phyloP scores from a whole-genome alignment of 2,888 invertebrate genomes.

The Rhamphomyia laevipes region DNA sequence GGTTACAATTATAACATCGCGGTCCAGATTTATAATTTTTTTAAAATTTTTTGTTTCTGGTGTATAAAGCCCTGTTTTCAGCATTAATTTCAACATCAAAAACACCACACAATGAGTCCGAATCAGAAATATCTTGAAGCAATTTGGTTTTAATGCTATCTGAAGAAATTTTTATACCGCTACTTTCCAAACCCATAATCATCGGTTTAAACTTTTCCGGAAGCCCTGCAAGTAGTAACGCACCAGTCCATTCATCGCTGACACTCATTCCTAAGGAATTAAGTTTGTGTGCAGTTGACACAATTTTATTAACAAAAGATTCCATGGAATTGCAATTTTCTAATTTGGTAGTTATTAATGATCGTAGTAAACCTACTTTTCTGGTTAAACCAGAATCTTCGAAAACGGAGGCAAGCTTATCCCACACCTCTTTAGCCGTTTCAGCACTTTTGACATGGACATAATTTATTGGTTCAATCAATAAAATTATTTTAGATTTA shows the following conservation, averaged over 20 bases:
- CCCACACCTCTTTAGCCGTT: slow-evolving; percentile 21
- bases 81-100: too few species aligned
- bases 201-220: slow-evolving; percentile 22
- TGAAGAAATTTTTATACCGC: too few species aligned
- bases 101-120: too few species aligned
- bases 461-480: too few species aligned
- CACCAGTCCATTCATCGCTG: slow-evolving; percentile 20
- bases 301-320: slow-evolving; percentile 21
- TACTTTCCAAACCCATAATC: slow-evolving; percentile 18
- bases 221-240: slow-evolving; percentile 22
- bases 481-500: too few species aligned
- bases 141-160: too few species aligned
- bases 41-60: too few species aligned
- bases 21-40: too few species aligned
- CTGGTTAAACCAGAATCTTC: slow-evolving; percentile 22
- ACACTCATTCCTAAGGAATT: slow-evolving; percentile 16
- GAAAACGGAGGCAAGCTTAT: slow-evolving; percentile 18
- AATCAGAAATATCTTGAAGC: too few species aligned
- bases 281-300: slow-evolving; percentile 22
- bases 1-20: too few species aligned
- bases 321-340: slow-evolving; percentile 18
- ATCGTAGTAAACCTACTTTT: slow-evolving; percentile 20
- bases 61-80: too few species aligned
- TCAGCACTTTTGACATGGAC: slow-evolving; percentile 19
- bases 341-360: slow-evolving; percentile 13